A percentile compares a stretch with the other conserved stretches of the same genome.
phyloP scores from a whole-genome alignment of 2,113 vertebrate genomes.

The Muntiacus reevesi region DNA sequence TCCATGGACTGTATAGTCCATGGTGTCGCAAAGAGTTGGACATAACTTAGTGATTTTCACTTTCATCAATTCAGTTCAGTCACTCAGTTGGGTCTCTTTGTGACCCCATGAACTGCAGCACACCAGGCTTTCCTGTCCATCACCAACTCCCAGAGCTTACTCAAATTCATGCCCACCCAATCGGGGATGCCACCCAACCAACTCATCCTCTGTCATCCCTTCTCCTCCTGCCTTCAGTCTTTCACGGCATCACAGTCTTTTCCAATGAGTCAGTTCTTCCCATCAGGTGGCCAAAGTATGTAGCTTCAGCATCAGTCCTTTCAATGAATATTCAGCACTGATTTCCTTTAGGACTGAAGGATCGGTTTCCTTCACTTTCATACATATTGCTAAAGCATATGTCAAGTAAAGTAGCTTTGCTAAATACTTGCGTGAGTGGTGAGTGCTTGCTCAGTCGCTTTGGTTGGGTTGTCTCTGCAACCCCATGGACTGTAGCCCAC shows the following conservation, averaged over 20 bases:
- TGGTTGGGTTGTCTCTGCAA: not conserved
- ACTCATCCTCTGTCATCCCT: not conserved
- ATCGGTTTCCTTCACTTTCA: not conserved
- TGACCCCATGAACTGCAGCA: not conserved
- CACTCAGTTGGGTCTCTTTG: not conserved
- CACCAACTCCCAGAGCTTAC: not conserved
- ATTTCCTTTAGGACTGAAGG: not conserved
- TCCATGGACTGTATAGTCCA: not conserved
- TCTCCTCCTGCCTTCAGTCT: not conserved
- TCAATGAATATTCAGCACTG: not conserved
- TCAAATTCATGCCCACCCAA: not conserved
- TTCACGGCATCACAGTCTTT: accelerated
- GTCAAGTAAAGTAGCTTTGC: not conserved
- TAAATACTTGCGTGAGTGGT: not conserved
- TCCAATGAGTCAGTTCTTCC: not conserved
- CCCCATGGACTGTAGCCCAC: not conserved
- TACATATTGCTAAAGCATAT: not conserved
- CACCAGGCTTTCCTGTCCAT: not conserved
- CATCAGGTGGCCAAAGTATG: not conserved
- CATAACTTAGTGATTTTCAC: not conserved
- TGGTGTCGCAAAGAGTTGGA: not conserved
- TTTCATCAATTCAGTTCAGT: not conserved
- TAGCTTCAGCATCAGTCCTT: not conserved
- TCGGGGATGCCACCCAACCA: not conserved
- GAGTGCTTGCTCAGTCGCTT: not conserved